Evolutionary conservation across 2,888 invertebrate species (phyloP), one percentile per base, ranked within the genome.

Genomic region (Caenorhabditis sp.): DNA sequence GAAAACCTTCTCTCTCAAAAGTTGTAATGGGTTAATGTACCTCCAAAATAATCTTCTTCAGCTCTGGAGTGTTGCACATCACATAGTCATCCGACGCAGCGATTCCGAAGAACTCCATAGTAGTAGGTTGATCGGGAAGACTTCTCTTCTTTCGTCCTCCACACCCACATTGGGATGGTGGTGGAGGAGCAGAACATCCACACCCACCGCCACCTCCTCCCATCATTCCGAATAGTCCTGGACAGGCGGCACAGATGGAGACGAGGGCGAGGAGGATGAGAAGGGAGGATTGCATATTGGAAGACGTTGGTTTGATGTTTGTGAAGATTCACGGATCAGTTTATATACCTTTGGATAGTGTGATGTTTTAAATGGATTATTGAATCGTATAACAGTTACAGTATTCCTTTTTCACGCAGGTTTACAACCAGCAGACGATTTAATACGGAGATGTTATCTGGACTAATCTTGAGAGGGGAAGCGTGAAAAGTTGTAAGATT

Each of bases 201-300:
- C 83, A 83, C 22, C 79, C 73, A 49, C 80, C 81, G 19, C 85
- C 82, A 26, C 82, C 84, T 24, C 85, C 85, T 51, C 58, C 49
- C 63, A 63, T 44, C 72, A 72, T 72, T 54, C 82, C 82, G 35
- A 82, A 82, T 16, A 82, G 61, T 73, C 82, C 82, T 31, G 82
- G 82, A 63, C 82, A 82, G 31, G 82, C 82, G 19, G 66, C 76
- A 31, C 31, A 16, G 28, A 80, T 44, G 66, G 72, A 72, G 66
- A 73, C 12, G 16, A 73, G 38, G 44, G 35, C 44, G n/a, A 80
- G 79, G 66, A 80, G 79, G 49, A 80, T 58, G 38, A 72, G 72
- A 58, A 80, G 14, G 0, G 66, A 72, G 5, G 79, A 66, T 56
- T 80, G 70, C 79, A 80, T 80, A 3, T 12, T 72, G 59, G 59